Conservation (phyloP, 1,140 invertebrate species). For the Bombus pyrosoma region DNA sequence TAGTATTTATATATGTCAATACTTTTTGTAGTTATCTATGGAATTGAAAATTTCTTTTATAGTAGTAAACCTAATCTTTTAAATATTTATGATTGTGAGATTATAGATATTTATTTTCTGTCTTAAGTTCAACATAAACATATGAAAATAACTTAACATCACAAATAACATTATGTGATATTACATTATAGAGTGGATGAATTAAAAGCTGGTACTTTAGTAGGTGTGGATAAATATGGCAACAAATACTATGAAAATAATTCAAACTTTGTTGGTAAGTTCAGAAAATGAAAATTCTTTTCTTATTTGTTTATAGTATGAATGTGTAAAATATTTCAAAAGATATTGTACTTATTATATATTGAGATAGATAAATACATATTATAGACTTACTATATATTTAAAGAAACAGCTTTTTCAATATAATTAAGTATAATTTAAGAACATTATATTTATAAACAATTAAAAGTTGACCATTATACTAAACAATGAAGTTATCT, state of each 20-base stretch:
- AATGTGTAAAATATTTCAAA: neutral
- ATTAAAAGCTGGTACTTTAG: slow-evolving; percentile 91
- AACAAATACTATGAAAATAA: slow-evolving; percentile 99
- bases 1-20: slow-evolving; percentile 21
- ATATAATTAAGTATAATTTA: neutral
- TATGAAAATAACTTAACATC: slow-evolving; percentile 51
- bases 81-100: neutral
- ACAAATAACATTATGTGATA: slow-evolving; percentile 26
- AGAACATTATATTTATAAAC: neutral
- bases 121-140: slow-evolving; percentile 20
- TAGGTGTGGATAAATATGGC: slow-evolving; percentile 98
- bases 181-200: slow-evolving; percentile 89
- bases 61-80: slow-evolving; percentile 37
- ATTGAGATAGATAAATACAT: too few relatives aligned
- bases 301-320: neutral
- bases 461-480: neutral
- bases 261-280: slow-evolving; percentile 90
- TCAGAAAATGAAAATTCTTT: neutral
- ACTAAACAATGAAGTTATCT: neutral
- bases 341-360: neutral
- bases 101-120: slow-evolving; percentile 34
- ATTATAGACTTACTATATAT: too few relatives aligned
- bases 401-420: too few relatives aligned
- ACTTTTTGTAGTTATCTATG: slow-evolving; percentile 8
- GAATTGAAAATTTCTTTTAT: slow-evolving; percentile 44